Conservation (phyloP, 2,797 vertebrate genomes). For the Sebastiscus tertius region DNA sequence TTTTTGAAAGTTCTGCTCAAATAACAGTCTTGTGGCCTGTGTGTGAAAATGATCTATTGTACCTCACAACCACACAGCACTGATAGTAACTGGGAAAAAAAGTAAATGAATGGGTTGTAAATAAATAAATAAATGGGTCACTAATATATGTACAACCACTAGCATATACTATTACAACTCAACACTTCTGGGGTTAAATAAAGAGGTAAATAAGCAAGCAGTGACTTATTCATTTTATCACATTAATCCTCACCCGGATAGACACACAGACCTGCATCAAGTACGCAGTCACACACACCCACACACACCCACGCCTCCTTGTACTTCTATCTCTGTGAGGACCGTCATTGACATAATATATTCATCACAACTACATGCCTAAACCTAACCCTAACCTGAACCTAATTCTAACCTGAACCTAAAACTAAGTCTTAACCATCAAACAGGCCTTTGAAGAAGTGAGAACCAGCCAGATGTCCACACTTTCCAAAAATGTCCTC, state of each 20-base stretch:
- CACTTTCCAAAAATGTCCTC: not conserved
- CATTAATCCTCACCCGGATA: constrained; percentile 3
- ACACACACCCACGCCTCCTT: not conserved
- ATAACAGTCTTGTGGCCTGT: not conserved
- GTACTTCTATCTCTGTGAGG: not conserved
- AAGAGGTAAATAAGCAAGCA: not conserved
- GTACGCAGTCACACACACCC: not conserved
- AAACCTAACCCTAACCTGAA: not conserved
- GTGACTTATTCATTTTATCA: not conserved
- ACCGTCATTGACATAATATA: not conserved
- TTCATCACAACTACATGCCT: not conserved
- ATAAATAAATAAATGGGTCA: not conserved
- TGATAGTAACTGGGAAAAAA: not conserved
- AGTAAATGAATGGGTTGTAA: too few relatives aligned
- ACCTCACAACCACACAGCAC: not conserved
- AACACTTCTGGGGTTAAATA: not conserved
- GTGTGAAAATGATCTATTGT: not conserved
- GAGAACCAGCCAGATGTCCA: not conserved
- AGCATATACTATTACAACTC: not conserved
- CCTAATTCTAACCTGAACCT: not conserved
- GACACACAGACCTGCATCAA: not conserved
- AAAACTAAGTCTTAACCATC: not conserved
- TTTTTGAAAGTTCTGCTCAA: not conserved
- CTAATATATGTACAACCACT: not conserved
- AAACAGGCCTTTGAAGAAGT: not conserved